Evolutionary conservation across 2,797 vertebrate species (phyloP).

Genomic region (Sebastes hubbsi): DNA sequence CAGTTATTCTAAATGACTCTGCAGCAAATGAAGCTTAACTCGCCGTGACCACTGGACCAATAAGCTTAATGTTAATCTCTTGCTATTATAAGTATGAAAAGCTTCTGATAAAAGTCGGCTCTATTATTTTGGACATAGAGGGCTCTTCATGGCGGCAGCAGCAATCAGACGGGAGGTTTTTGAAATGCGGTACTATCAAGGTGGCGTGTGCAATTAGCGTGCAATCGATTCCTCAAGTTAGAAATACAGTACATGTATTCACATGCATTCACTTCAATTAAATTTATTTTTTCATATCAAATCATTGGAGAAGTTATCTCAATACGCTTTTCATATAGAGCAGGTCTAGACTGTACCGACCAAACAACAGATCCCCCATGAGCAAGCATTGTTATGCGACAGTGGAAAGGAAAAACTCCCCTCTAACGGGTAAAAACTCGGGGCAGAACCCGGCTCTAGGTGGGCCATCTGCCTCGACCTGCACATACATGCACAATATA

Average conservation of each 20-base stretch:
- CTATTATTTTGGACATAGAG: conserved; percentile 41
- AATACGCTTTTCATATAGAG: too few species aligned
- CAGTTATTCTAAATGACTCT: conserved; percentile 59
- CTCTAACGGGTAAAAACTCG: too few species aligned
- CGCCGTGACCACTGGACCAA: conserved; percentile 51
- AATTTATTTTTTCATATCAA: too few species aligned
- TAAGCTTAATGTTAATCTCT: conserved; percentile 61
- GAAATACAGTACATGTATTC: not conserved
- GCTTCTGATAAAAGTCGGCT: conserved; percentile 45
- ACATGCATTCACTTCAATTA: not conserved
- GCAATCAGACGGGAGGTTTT: conserved; percentile 11
- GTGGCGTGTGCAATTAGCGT: conserved; percentile 5
- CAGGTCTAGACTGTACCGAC: too few species aligned
- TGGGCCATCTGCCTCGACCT: too few species aligned
- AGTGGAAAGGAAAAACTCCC: too few species aligned
- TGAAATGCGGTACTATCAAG: not conserved
- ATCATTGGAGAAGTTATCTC: too few species aligned
- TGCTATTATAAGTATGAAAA: conserved; percentile 54
- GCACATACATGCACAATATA: not conserved
- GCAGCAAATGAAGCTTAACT: conserved; percentile 67
- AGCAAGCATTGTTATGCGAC: too few species aligned
- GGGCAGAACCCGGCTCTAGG: too few species aligned
- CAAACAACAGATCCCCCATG: too few species aligned
- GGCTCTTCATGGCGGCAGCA: conserved; percentile 13
- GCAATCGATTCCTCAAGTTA: not conserved